These are phyloP conservation scores for Heteromormyrus szaboi DNA, from an alignment of 2,797 vertebrate genomes.

Conservation along the genomic window DNA sequence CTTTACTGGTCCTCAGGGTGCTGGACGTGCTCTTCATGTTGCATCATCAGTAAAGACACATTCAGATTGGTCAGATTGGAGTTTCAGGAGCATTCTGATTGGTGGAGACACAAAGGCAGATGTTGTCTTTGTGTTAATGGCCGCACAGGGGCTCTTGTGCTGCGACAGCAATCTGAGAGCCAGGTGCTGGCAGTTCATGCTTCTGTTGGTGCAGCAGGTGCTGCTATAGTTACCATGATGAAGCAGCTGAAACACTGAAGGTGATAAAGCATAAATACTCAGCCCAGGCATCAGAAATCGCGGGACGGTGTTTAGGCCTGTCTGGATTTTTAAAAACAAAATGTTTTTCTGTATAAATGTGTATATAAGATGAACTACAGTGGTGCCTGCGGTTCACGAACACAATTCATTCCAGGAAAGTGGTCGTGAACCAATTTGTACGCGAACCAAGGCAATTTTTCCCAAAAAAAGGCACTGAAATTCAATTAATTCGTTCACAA, in stretches of 20 bases:
- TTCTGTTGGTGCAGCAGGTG: neutral
- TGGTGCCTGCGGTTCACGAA: neutral
- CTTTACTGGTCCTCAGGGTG: neutral
- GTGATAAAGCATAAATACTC: neutral
- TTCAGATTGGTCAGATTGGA: neutral
- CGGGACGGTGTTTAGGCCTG: neutral
- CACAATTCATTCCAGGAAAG: neutral
- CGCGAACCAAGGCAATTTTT: neutral
- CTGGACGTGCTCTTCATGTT: neutral
- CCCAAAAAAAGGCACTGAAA: neutral
- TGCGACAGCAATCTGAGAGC: neutral
- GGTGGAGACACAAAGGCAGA: neutral
- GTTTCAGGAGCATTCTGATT: neutral
- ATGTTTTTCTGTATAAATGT: neutral
- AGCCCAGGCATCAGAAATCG: neutral
- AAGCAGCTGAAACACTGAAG: neutral
- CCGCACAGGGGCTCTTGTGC: neutral
- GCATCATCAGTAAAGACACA: neutral
- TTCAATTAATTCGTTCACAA: neutral
- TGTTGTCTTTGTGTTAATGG: neutral
- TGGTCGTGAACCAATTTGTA: neutral
- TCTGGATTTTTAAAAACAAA: neutral
- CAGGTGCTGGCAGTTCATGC: neutral
- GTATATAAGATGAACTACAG: neutral
- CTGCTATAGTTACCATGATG: neutral